A percentile compares a stretch with the other conserved stretches of the same genome.
Evolutionary conservation across 2,888 invertebrate genomes (phyloP).

Genomic region (Trimorus sp.): DNA sequence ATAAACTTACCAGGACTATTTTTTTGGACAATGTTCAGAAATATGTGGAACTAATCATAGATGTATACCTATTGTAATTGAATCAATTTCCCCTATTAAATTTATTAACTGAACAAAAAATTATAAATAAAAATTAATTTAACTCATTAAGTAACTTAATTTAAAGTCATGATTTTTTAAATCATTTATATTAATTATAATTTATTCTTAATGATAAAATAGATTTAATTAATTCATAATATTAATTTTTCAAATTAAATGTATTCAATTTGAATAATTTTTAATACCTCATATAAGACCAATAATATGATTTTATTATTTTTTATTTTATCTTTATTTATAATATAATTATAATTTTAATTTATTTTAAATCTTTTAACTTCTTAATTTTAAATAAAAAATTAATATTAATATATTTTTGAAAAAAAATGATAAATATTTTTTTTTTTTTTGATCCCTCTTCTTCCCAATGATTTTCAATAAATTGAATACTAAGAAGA

Average conservation of each 20-base stretch:
- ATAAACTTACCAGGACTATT: slow-evolving; percentile 83
- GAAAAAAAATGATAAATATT: slow-evolving; percentile 85
- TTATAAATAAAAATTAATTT: slow-evolving; percentile 5
- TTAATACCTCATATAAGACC: background rate
- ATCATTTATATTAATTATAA: slow-evolving; percentile 83
- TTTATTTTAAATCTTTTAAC: too few relatives aligned
- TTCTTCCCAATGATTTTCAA: slow-evolving; percentile 82
- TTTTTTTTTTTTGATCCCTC: slow-evolving; percentile 87
- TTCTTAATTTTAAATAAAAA: slow-evolving; percentile 81
- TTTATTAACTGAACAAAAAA: slow-evolving; percentile 9
- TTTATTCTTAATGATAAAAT: slow-evolving; percentile 81
- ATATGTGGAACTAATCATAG: slow-evolving; percentile 91
- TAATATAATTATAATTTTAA: slow-evolving; percentile 24
- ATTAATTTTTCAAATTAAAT: background rate
- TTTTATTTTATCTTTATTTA: background rate
- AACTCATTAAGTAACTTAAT: slow-evolving; percentile 53
- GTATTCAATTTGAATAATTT: background rate
- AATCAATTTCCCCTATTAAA: slow-evolving; percentile 79
- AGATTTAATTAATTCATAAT: slow-evolving; percentile 1
- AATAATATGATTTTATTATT: background rate
- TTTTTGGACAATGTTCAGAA: slow-evolving; percentile 90
- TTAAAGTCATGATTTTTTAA: slow-evolving; percentile 86
- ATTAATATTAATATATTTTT: slow-evolving; percentile 85
- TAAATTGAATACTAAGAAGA: slow-evolving; percentile 83
- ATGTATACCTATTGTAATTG: slow-evolving; percentile 89